These are phyloP conservation scores for Falco concolor DNA, from an alignment of 2,797 vertebrate species.

Conservation along the genomic window DNA sequence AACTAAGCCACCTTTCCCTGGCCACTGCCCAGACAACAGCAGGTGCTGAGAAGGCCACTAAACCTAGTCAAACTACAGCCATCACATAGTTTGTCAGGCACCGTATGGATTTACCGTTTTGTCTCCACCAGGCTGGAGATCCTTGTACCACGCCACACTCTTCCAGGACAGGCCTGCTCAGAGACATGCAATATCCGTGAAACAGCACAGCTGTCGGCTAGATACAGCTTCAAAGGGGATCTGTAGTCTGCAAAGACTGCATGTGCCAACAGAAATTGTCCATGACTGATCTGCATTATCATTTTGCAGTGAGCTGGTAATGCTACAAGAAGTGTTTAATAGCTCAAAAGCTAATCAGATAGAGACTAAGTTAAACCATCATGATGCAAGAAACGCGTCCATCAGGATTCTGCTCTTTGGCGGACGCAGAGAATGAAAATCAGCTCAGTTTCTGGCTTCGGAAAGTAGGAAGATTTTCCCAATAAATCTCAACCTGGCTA, in stretches of 20 bases:
- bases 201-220: not conserved
- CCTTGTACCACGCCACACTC: not conserved
- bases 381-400: not conserved
- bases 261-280: not conserved
- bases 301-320: slow-evolving; percentile 12
- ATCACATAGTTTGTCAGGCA: not conserved
- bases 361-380: slow-evolving; percentile 12
- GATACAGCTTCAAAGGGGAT: not conserved
- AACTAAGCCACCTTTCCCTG: not conserved
- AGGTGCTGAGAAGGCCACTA: not conserved
- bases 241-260: not conserved
- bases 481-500: not conserved
- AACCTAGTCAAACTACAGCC: not conserved
- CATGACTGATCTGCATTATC: slow-evolving; percentile 17
- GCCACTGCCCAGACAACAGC: not conserved
- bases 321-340: slow-evolving; percentile 17
- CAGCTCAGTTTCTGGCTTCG: not conserved
- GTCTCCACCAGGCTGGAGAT: not conserved
- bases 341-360: slow-evolving; percentile 10
- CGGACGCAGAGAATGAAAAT: not conserved
- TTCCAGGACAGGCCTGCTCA: not conserved
- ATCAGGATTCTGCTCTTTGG: not conserved
- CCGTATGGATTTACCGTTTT: not conserved
- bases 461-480: not conserved
- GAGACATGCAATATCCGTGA: not conserved